These are phyloP conservation scores for mouse (Mus musculus) DNA, from an alignment of 2,113 vertebrate genomes.

Conservation along the genomic window DNA sequence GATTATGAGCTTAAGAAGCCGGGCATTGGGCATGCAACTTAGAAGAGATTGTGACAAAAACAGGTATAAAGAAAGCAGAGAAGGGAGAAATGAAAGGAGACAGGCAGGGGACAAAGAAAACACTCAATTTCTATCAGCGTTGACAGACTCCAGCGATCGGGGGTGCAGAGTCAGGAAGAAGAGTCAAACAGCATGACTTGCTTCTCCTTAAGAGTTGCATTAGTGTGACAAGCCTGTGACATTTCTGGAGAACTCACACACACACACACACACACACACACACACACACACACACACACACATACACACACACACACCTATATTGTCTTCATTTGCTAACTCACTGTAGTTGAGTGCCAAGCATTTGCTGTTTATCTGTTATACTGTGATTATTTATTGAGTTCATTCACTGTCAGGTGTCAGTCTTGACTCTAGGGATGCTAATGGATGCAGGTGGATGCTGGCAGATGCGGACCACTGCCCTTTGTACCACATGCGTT, in stretches of 20 bases:
- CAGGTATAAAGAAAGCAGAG: not conserved
- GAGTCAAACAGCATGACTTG: not conserved
- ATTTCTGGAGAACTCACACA: not conserved
- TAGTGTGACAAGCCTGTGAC: not conserved
- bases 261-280: too few species aligned
- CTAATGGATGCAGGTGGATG: not conserved
- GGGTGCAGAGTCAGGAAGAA: not conserved
- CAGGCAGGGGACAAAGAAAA: not conserved
- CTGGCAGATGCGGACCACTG: not conserved
- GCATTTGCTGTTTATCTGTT: not conserved
- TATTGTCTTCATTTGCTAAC: not conserved
- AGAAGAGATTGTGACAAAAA: conserved; percentile 17
- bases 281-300: too few species aligned
- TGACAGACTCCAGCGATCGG: not conserved
- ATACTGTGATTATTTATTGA: not conserved
- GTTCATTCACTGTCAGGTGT: not conserved
- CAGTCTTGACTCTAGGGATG: not conserved
- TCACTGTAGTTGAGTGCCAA: not conserved
- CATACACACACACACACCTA: too few species aligned
- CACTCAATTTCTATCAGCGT: not conserved
- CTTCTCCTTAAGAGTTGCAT: not conserved
- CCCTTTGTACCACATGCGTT: not conserved
- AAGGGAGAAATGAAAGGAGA: not conserved
- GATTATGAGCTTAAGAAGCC: not conserved
- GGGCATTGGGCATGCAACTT: conserved; percentile 13